Percentiles rank a stretch among this genome's conserved stretches.
phyloP scores from a whole-genome alignment of 1,140 invertebrate genomes.

The Oscheius sp. region DNA sequence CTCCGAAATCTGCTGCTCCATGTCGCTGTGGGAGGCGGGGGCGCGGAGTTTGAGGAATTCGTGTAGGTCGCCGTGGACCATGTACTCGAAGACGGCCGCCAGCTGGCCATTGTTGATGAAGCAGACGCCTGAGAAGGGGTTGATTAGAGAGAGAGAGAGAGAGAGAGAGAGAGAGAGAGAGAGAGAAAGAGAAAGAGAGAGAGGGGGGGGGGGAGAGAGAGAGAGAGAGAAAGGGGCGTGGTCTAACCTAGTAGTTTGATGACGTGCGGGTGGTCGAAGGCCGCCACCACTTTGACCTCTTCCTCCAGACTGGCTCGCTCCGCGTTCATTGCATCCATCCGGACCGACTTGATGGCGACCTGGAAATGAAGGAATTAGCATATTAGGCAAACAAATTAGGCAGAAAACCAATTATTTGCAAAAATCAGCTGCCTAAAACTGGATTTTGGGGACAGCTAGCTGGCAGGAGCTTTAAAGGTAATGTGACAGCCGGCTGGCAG shows the following conservation, averaged over 20 bases:
- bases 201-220: constrained; percentile 82
- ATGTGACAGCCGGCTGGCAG: no score
- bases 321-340: constrained; percentile 22
- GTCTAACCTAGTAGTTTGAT: constrained; percentile 97
- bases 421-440: no score
- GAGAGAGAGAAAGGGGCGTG: constrained; percentile 63
- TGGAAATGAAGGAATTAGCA: constrained; percentile 16
- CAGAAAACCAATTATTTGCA: no score
- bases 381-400: no score
- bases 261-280: constrained; percentile 97
- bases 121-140: no score
- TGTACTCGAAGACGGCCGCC: constrained; percentile 78
- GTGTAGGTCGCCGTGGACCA: constrained; percentile 89
- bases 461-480: no score
- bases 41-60: constrained; percentile 73
- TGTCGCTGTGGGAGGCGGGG: constrained; percentile 21
- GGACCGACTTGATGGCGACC: constrained; percentile 38
- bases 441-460: no score
- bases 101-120: constrained; percentile 88
- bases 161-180: no score
- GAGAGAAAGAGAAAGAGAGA: no score
- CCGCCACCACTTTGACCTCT: constrained; percentile 92
- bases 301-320: constrained; percentile 79
- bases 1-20: background rate
- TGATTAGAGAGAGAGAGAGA: no score